Conservation (phyloP, 2,888 invertebrate species). For the Leucozona laternaria region DNA sequence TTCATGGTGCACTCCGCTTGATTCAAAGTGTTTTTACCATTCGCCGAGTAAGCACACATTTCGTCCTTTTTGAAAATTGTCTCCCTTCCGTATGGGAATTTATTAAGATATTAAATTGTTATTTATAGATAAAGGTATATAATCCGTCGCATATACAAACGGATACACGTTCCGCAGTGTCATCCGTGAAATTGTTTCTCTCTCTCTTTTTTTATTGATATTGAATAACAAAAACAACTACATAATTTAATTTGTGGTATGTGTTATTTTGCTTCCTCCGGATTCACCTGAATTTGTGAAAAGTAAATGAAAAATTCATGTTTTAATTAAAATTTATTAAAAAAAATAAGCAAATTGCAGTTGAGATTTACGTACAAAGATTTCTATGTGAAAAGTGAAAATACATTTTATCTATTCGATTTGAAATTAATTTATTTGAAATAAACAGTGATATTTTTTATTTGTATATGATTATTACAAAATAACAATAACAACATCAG, state of each 20-base stretch:
- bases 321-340: slow-evolving; percentile 18
- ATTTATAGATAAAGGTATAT: background rate
- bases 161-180: slow-evolving; percentile 56
- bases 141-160: slow-evolving; percentile 17
- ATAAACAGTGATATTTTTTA: slow-evolving; percentile 37
- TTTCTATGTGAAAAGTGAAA: slow-evolving; percentile 26
- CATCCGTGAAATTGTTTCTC: slow-evolving; percentile 39
- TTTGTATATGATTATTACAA: slow-evolving; percentile 48
- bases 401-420: slow-evolving; percentile 5
- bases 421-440: slow-evolving; percentile 32
- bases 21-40: slow-evolving; percentile 79
- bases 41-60: slow-evolving; percentile 70
- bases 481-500: slow-evolving; percentile 14
- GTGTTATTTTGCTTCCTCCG: slow-evolving; percentile 14
- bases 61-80: slow-evolving; percentile 26
- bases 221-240: background rate
- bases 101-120: background rate
- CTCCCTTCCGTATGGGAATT: slow-evolving; percentile 52
- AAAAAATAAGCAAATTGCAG: slow-evolving; percentile 1
- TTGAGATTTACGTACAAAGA: slow-evolving; percentile 16
- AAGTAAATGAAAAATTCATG: background rate
- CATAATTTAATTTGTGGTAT: background rate
- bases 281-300: slow-evolving; percentile 22
- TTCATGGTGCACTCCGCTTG: slow-evolving; percentile 6
- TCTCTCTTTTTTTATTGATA: background rate